These are phyloP conservation scores for Spheniscus mendiculus DNA, from an alignment of 2,113 vertebrate species.

Conservation along the genomic window DNA sequence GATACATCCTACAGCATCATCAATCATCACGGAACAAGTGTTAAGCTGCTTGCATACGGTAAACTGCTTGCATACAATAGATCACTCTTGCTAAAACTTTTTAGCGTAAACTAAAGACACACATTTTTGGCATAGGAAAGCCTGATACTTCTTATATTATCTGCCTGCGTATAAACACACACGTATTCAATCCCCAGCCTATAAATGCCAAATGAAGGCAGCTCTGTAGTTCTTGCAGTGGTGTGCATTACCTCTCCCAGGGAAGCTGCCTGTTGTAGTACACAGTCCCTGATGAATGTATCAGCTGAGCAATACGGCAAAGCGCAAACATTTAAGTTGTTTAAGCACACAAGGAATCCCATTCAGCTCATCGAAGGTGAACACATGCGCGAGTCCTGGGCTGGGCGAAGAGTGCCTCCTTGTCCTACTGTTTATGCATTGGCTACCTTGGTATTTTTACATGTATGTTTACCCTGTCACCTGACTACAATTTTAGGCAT, in stretches of 20 bases:
- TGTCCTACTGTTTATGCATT: conserved; percentile 20
- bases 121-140: background rate
- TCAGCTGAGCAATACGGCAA: background rate
- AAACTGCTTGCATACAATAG: background rate
- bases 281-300: background rate
- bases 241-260: background rate
- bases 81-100: background rate
- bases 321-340: background rate
- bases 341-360: conserved; percentile 5
- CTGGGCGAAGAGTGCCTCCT: conserved; percentile 10
- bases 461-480: background rate
- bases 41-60: background rate
- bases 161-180: background rate
- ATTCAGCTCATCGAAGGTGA: background rate
- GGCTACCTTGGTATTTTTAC: background rate
- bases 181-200: background rate
- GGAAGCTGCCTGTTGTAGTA: background rate
- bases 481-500: background rate
- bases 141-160: background rate
- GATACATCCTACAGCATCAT: background rate
- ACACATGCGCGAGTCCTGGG: background rate
- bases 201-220: background rate
- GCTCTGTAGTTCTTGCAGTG: background rate
- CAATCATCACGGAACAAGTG: background rate
- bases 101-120: background rate